Evolutionary conservation across 2,797 vertebrate genomes (phyloP).

Genomic region (Tangara arthus): DNA sequence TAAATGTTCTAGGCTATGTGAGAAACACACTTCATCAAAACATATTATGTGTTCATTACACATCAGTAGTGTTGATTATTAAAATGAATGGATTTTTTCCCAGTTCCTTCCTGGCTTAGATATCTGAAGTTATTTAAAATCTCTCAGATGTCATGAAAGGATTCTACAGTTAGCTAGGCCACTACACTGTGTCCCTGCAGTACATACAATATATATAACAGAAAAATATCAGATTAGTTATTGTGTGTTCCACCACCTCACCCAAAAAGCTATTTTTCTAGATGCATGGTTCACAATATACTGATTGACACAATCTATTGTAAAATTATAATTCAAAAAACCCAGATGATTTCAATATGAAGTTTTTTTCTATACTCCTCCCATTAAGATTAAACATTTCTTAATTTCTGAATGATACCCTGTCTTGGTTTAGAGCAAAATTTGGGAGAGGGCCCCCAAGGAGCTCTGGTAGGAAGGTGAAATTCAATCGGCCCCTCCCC

Average conservation of each 20-base stretch:
- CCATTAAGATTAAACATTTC: not conserved
- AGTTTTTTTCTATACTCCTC: not conserved
- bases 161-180: not conserved
- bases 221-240: not conserved
- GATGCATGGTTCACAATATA: not conserved
- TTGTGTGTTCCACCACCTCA: not conserved
- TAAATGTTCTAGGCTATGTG: not conserved
- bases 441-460: too few relatives aligned
- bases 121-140: not conserved
- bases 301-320: not conserved
- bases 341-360: not conserved
- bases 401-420: not conserved
- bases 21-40: not conserved
- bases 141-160: not conserved
- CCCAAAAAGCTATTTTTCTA: not conserved
- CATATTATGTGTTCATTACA: not conserved
- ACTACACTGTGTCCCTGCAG: not conserved
- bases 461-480: too few relatives aligned
- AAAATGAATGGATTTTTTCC: not conserved
- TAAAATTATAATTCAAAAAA: not conserved
- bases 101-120: not conserved
- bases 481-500: too few relatives aligned
- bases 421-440: too few relatives aligned
- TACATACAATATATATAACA: not conserved
- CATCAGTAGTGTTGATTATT: not conserved